Conservation (phyloP, 1,140 invertebrate genomes). For the Hormaphis cornu region DNA sequence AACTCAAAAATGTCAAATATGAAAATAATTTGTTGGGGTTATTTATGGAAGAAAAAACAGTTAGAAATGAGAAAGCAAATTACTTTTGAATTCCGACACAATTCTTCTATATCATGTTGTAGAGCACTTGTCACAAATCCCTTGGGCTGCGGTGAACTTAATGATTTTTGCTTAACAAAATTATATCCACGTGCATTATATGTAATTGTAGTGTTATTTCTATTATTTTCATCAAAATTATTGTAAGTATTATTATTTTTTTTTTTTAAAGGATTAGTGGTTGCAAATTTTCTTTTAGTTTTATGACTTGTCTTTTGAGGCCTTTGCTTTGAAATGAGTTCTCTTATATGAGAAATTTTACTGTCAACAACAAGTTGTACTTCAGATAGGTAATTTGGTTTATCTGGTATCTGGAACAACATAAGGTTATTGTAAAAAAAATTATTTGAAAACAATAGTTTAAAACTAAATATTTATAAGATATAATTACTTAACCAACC, state of each 20-base stretch:
- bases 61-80: too few species aligned
- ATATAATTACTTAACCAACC: background rate
- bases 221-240: background rate
- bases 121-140: background rate
- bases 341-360: constrained; percentile 4
- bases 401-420: background rate
- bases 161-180: background rate
- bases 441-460: background rate
- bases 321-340: constrained; percentile 1
- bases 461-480: background rate
- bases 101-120: background rate
- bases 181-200: constrained; percentile 4
- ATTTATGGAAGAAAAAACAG: too few species aligned
- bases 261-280: background rate
- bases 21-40: too few species aligned
- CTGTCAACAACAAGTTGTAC: background rate
- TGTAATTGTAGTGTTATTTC: too few species aligned
- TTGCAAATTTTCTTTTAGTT: background rate
- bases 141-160: background rate
- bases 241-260: too few species aligned
- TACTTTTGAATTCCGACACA: background rate
- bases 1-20: too few species aligned
- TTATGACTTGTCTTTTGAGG: background rate
- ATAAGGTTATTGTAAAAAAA: background rate
- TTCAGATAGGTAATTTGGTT: background rate